Evolutionary conservation across 2,797 vertebrate species (phyloP), one percentile per base, ranked within the genome.

Genomic region (Taenioides sp.): DNA sequence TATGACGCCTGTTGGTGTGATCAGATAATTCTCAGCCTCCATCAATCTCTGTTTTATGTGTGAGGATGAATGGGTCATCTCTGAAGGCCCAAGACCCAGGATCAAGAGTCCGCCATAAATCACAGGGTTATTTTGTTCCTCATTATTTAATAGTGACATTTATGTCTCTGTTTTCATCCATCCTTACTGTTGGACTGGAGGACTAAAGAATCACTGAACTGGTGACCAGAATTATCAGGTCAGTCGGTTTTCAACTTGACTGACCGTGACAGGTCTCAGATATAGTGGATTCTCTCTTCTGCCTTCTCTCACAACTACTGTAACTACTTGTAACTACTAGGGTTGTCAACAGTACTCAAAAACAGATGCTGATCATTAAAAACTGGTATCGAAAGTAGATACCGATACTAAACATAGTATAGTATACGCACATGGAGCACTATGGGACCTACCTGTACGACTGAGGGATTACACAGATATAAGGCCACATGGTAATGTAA

Each of bases 41-140:
- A 65, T 70, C 54, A 34, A 12, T 71, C 1, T 65, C 74, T 37
- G 54, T 62, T 73, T 57, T 47, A 69, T n/a, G 14, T 23, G 23
- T n/a, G 17, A 70, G 55, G 31, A 65, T n/a, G 16, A 65, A 54
- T 2, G 20, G 60, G 69, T 70, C 49, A 66, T 76, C 23, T 79
- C 16, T 73, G 43, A 71, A n/a, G 65, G 22, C 28, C 6, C 18
- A 60, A 27, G 23, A 73, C 61, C 11, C 59, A 25, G 31, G 60
- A 55, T 23, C 65, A 75, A 50, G 58, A 54, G 31, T 49, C 9
- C 7, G 9, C 34, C 4, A 1, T 59, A 69, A 75, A 67, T 67
- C 52, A 57, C 67, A 47, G 47, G 23, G 22, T 43, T 65, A 23
- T 65, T 50, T 43, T 3, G 3, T 50, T 17, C 10, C 2, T 14